Base-by-base conservation (phyloP, 1,140 invertebrate species). In the Matsumurasca onukii region DNA sequence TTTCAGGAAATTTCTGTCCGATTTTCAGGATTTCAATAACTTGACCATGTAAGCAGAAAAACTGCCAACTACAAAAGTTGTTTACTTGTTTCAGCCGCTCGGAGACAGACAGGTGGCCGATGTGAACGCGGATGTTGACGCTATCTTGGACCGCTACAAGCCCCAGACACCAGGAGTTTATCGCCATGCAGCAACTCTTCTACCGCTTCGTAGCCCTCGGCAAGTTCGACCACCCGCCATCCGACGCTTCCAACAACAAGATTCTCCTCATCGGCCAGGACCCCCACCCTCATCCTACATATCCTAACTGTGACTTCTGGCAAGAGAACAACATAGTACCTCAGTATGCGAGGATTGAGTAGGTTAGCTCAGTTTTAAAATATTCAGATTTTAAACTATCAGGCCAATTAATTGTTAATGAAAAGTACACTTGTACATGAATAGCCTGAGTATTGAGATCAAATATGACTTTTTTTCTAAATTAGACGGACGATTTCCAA, bases 181-280 rank as follows among this genome's bases (percentile, higher is more conserved):
- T 86, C 1, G 88, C 91, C 1, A 91, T 94, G 81, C 91, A 93
- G 75, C 86, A 90, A 64, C 76, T 93, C 0, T 94, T 94, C 76
- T 93, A 92, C 74, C 86, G 89, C 70, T 94, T 86, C 72, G 90
- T 93, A 0, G 87, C 87, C 80, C 84, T 90, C 69, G 90, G 89
- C 12, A 84, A 85, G 55, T 78, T 91, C 24, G 82, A 86, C 48
- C 73, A 85, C 1, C 81, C 78, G 3, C 78, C 82, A 3, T 79
- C 81, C 1, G 81, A 84, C 31, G 76, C 74, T 67, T 61, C 29
- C 20, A 66, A 34, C 45, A 62, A 52, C 52, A 67, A 65, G 29
- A 34, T 62, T 9, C 79, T 91, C 22, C 79, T 91, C 1, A 84
- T 92, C 1, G 88, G 83, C 2, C 88, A 91, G 75, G 90, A 92